These are phyloP conservation scores for Paradoxurus hermaphroditus DNA, from an alignment of 2,113 vertebrate species.

Conservation along the genomic window DNA sequence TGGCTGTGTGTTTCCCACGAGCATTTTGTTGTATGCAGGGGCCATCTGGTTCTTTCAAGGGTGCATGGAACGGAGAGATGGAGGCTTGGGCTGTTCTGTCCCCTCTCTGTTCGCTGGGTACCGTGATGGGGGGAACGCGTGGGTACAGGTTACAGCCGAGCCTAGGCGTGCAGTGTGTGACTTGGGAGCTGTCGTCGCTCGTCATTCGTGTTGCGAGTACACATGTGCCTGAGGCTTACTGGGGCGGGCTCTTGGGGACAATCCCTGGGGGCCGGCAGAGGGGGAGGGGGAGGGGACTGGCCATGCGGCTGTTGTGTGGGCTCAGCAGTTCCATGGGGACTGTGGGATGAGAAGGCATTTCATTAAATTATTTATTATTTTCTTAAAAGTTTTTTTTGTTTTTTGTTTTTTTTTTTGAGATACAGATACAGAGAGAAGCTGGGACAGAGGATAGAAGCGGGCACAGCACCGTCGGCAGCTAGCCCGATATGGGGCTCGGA, in stretches of 20 bases:
- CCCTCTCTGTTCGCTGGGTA: neutral
- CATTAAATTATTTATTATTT: too few species aligned
- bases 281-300: neutral
- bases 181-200: neutral
- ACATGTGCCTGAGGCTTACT: neutral
- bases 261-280: rapidly evolving
- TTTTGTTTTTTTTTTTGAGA: too few species aligned
- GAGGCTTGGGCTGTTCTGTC: neutral
- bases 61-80: neutral
- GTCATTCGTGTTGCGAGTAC: neutral
- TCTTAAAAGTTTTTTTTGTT: too few species aligned
- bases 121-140: rapidly evolving
- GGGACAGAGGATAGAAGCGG: too few species aligned
- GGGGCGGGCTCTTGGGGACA: neutral
- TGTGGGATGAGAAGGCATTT: neutral
- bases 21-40: neutral
- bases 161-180: neutral
- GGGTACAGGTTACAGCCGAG: too few species aligned
- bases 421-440: too few species aligned
- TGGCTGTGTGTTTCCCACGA: neutral
- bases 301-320: rapidly evolving
- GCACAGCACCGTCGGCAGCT: too few species aligned
- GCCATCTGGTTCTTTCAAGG: neutral
- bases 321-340: neutral
- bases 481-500: too few species aligned